Evolutionary conservation across 2,797 vertebrate species (phyloP).

Genomic region (Spinibarbus caldwelli): DNA sequence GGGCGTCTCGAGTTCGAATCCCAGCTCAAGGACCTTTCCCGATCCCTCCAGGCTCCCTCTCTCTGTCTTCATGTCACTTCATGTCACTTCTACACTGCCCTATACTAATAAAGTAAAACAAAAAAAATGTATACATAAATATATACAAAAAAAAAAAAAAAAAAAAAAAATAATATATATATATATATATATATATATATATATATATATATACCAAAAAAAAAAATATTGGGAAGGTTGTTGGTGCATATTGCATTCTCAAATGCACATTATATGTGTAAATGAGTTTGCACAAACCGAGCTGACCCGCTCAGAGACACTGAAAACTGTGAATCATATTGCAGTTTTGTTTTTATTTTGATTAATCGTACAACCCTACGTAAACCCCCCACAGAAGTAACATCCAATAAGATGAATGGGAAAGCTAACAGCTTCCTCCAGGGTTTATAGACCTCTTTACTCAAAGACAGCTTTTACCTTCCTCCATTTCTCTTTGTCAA

Average conservation of each 20-base stretch:
- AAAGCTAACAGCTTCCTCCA: background rate
- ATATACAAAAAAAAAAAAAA: too few relatives aligned
- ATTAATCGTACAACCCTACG: background rate
- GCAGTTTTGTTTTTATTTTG: background rate
- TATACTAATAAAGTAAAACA: too few relatives aligned
- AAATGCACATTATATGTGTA: background rate
- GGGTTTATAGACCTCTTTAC: slow-evolving; percentile 11
- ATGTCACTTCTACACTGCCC: too few relatives aligned
- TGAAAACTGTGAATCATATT: background rate
- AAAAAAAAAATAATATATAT: too few relatives aligned
- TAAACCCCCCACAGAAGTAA: background rate
- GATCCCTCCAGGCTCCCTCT: background rate
- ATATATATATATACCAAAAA: too few relatives aligned
- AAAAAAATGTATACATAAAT: too few relatives aligned
- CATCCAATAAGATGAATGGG: slow-evolving; percentile 6
- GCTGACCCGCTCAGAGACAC: background rate
- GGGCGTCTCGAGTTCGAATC: background rate
- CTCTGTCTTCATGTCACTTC: background rate
- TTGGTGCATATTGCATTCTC: background rate
- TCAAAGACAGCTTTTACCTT: slow-evolving; percentile 14
- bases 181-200: too few relatives aligned
- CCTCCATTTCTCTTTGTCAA: slow-evolving; percentile 19
- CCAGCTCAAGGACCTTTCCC: background rate
- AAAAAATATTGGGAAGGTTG: background rate
- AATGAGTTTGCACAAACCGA: background rate